Conservation (phyloP, 2,888 invertebrate genomes). For the Corythucha ciliata region DNA sequence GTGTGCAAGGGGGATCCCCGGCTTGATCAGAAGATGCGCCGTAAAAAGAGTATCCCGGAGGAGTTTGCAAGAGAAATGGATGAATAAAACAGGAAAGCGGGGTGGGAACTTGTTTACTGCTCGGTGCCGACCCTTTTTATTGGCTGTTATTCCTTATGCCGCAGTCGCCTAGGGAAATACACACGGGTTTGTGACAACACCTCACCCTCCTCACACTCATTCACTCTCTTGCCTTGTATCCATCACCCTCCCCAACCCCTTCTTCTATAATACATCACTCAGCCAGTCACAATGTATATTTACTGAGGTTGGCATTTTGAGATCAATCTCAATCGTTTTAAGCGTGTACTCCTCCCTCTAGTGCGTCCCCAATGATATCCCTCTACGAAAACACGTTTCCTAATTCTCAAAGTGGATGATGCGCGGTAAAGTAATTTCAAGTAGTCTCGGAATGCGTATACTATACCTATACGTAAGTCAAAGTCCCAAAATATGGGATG, state of each 20-base stretch:
- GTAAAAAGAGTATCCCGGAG: slow-evolving; percentile 15
- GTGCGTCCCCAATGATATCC: no score
- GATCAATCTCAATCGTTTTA: no score
- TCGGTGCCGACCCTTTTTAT: slow-evolving; percentile 25
- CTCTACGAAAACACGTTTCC: no score
- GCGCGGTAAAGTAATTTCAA: no score
- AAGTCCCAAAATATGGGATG: no score
- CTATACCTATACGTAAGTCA: no score
- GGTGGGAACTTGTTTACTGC: slow-evolving; percentile 24
- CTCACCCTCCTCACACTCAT: slow-evolving; percentile 4
- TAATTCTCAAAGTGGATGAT: no score
- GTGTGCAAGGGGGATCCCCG: slow-evolving; percentile 13
- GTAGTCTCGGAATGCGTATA: no score
- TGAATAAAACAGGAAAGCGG: slow-evolving; percentile 7
- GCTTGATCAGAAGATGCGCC: slow-evolving; percentile 24
- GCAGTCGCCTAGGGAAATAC: slow-evolving; percentile 26
- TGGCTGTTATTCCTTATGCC: slow-evolving; percentile 31
- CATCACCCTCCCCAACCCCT: slow-evolving; percentile 3
- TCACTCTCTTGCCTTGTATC: not conserved
- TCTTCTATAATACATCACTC: slow-evolving; percentile 14
- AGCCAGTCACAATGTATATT: slow-evolving; percentile 17
- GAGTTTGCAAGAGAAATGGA: slow-evolving; percentile 2
- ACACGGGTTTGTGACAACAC: slow-evolving; percentile 20
- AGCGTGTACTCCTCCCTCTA: no score
- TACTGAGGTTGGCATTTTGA: slow-evolving; percentile 11